phyloP scores from a whole-genome alignment of 2,797 vertebrate genomes.

The Takifugu ocellatus region DNA sequence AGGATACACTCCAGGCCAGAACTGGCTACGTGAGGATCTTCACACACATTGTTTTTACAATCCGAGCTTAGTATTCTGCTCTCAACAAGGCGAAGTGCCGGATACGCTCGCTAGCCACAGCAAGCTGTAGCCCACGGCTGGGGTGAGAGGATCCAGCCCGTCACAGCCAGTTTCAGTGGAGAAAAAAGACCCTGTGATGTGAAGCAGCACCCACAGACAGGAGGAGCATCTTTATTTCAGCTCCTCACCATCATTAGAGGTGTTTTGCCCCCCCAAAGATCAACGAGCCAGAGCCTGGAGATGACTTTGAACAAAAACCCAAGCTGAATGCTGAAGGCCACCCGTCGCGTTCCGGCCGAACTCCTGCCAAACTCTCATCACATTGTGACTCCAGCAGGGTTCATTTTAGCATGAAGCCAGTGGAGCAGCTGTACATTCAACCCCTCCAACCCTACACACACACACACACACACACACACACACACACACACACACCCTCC shows the following conservation, averaged over 20 bases:
- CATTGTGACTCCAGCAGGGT: constrained; percentile 22
- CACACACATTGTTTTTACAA: constrained; percentile 45
- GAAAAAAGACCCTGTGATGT: constrained; percentile 53
- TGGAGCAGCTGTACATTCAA: constrained; percentile 53
- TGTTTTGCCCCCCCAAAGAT: constrained; percentile 7
- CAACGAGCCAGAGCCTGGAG: constrained; percentile 21
- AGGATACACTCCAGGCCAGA: constrained; percentile 1
- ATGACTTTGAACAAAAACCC: constrained; percentile 45
- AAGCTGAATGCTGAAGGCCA: constrained; percentile 39
- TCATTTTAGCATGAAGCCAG: constrained; percentile 21
- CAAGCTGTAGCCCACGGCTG: constrained; percentile 43
- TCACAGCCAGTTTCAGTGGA: constrained; percentile 23
- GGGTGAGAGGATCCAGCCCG: constrained; percentile 46
- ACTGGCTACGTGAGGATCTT: constrained; percentile 62
- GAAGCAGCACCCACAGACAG: constrained; percentile 14
- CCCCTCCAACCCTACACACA: constrained; percentile 10
- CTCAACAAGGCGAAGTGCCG: constrained; percentile 43
- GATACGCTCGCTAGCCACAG: constrained; percentile 49
- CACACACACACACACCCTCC: too few relatives aligned
- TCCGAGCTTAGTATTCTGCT: constrained; percentile 45
- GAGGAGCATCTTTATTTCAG: constrained; percentile 6
- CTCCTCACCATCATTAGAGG: too few relatives aligned
- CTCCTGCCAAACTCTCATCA: constrained; percentile 28
- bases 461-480: too few relatives aligned
- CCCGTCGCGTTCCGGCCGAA: constrained; percentile 36